Conservation (phyloP, 1,140 invertebrate species). For the Drosophila bocki region DNA sequence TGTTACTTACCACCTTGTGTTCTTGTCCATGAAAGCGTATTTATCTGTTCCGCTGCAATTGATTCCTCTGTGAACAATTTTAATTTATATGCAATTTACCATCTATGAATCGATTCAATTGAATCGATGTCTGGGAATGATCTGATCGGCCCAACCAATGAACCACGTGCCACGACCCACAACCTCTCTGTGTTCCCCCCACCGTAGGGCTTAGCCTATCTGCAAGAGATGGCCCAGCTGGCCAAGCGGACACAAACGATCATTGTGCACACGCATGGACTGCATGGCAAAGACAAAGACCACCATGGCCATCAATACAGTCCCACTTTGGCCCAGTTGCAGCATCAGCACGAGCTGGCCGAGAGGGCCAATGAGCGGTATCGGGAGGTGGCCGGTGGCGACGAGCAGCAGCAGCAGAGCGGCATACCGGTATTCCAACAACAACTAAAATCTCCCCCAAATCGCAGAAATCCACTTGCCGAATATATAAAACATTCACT, state of each 20-base stretch:
- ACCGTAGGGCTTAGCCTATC: slow-evolving; percentile 70
- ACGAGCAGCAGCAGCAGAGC: slow-evolving; percentile 59
- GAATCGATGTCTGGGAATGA: slow-evolving; percentile 26
- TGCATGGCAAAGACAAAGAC: slow-evolving; percentile 74
- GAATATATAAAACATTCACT: slow-evolving; percentile 40
- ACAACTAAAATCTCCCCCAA: slow-evolving; percentile 33
- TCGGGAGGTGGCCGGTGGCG: slow-evolving; percentile 56
- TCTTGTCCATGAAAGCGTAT: slow-evolving; percentile 36
- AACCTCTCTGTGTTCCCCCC: slow-evolving; percentile 20
- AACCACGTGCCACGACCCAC: slow-evolving; percentile 26
- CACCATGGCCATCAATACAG: slow-evolving; percentile 80
- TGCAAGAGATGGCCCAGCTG: slow-evolving; percentile 81
- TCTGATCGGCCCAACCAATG: slow-evolving; percentile 29
- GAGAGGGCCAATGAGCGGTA: slow-evolving; percentile 67
- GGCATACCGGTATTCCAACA: slow-evolving; percentile 82
- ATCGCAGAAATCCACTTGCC: slow-evolving; percentile 33
- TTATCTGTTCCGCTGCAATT: slow-evolving; percentile 44
- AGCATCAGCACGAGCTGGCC: slow-evolving; percentile 59
- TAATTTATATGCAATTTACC: slow-evolving; percentile 77
- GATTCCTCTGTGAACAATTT: slow-evolving; percentile 56
- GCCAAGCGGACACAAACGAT: slow-evolving; percentile 80
- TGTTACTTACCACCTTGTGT: slow-evolving; percentile 59
- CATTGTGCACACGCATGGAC: slow-evolving; percentile 74
- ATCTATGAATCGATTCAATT: slow-evolving; percentile 42
- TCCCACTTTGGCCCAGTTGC: slow-evolving; percentile 65